Conservation (phyloP, 2,113 vertebrate species). For the Xyliphius kryptos region DNA sequence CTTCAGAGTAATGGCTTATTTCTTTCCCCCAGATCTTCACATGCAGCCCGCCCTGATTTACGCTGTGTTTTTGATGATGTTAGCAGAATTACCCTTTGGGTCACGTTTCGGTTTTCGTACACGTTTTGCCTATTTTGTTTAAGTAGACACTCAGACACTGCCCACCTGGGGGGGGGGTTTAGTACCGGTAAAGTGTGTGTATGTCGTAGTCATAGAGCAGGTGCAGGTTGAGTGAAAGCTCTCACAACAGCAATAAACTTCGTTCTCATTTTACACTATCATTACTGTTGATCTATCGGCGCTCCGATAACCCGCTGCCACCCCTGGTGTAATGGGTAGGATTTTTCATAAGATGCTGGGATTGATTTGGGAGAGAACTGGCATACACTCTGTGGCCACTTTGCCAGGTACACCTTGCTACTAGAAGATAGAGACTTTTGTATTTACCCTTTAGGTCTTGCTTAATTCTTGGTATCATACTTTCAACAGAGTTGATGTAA, state of each 20-base stretch:
- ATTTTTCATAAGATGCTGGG: conserved; percentile 30
- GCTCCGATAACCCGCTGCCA: conserved; percentile 16
- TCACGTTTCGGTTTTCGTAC: neutral
- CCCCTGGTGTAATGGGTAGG: conserved; percentile 27
- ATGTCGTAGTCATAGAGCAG: conserved; percentile 39
- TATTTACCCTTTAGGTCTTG: too few species aligned
- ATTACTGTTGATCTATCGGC: conserved; percentile 49
- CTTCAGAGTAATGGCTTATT: conserved; percentile 19
- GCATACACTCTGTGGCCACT: too few species aligned
- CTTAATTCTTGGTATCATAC: too few species aligned
- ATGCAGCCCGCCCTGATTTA: too few species aligned
- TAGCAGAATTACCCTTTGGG: neutral
- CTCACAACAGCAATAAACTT: conserved; percentile 44
- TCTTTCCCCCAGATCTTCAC: too few species aligned
- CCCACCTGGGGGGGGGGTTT: conserved; percentile 29
- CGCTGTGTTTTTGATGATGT: too few species aligned
- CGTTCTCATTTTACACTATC: conserved; percentile 44
- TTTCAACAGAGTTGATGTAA: too few species aligned
- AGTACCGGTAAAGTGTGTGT: conserved; percentile 40
- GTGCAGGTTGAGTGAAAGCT: conserved; percentile 37
- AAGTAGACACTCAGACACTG: neutral
- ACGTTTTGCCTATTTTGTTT: neutral
- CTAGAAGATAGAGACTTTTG: too few species aligned
- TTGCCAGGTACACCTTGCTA: too few species aligned
- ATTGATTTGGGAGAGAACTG: too few species aligned